Evolutionary conservation across 2,797 vertebrate species (phyloP).

Genomic region (Thunnus albacares): DNA sequence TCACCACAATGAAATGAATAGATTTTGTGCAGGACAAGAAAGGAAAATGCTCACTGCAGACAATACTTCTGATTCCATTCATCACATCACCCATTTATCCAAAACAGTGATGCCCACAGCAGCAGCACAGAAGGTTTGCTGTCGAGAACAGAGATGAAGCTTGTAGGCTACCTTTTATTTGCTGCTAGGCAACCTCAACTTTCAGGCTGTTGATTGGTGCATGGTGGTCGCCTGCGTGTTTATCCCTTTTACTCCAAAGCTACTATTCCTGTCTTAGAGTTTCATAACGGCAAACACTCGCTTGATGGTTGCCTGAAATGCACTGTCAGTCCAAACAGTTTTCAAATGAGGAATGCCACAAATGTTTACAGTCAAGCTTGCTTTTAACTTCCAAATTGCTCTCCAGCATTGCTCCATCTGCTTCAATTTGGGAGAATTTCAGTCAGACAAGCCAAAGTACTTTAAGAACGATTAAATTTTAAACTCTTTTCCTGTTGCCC

Average conservation of each 20-base stretch:
- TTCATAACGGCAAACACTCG: background rate
- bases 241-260: slow-evolving; percentile 24
- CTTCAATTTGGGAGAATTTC: slow-evolving; percentile 26
- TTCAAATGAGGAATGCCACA: slow-evolving; percentile 10
- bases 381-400: slow-evolving; percentile 36
- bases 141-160: slow-evolving; percentile 31
- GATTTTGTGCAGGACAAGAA: slow-evolving; percentile 9
- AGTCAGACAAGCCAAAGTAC: slow-evolving; percentile 57
- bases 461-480: slow-evolving; percentile 68
- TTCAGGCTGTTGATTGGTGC: slow-evolving; percentile 46
- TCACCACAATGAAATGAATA: slow-evolving; percentile 33
- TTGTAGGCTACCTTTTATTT: slow-evolving; percentile 43
- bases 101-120: slow-evolving; percentile 24
- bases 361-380: slow-evolving; percentile 14
- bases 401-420: slow-evolving; percentile 37
- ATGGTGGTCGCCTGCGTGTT: background rate
- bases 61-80: slow-evolving; percentile 48
- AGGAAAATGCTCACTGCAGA: slow-evolving; percentile 33
- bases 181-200: slow-evolving; percentile 68
- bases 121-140: slow-evolving; percentile 31
- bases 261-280: slow-evolving; percentile 26
- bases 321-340: background rate
- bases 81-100: slow-evolving; percentile 38
- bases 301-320: slow-evolving; percentile 15
- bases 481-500: slow-evolving; percentile 54